Base-by-base conservation (phyloP, 2,888 invertebrate species). In the Macrostomum cliftonense region DNA sequence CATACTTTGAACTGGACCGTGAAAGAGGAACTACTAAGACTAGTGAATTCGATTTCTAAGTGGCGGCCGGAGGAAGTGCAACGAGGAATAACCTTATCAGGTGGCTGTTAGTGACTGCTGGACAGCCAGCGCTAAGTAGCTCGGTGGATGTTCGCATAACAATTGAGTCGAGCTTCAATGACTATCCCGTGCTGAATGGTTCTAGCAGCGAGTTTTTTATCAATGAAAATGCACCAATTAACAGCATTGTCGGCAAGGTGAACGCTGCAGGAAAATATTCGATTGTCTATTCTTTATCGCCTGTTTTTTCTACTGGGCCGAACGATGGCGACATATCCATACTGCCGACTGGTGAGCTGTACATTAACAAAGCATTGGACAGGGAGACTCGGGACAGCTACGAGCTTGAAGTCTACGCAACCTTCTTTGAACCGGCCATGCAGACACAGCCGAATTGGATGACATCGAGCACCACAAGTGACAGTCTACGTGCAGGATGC, bases 291-390 rank as follows among this genome's bases (percentile, higher is more conserved):
- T 28, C 28, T 28, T 9, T 28, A 9, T 19, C 17, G 14, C 38
- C 13, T 12, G 16, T 17, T 38, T 46, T 46, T 4, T 13, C 16
- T 12, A 42, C 20, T 45, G 28, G 4, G 28, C 28, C 4, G 28
- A 2, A 44, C 2, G 14, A 46, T 4, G n/a, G 4, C 45, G 11
- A 46, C 21, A 28, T 28, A 28, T 19, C 42, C 82, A 79, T 93
- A 39, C 93, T 93, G 64, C 93, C 93, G 0, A 88, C 91, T 71
- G 93, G 93, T 1, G 82, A 78, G 63, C 70, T 93, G 36, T 93
- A 85, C 68, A 83, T 93, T 0, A 81, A 82, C 61, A 82, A 82
- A 56, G 70, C 78, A 1, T 72, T 93, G 51, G 91, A 93, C 68
- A 77, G 91, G 53, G 93, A 93, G 73, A 80, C 81, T 57, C n/a